Evolutionary conservation across 1,140 invertebrate genomes (phyloP).

Genomic region (Drosophila bifasciata): DNA sequence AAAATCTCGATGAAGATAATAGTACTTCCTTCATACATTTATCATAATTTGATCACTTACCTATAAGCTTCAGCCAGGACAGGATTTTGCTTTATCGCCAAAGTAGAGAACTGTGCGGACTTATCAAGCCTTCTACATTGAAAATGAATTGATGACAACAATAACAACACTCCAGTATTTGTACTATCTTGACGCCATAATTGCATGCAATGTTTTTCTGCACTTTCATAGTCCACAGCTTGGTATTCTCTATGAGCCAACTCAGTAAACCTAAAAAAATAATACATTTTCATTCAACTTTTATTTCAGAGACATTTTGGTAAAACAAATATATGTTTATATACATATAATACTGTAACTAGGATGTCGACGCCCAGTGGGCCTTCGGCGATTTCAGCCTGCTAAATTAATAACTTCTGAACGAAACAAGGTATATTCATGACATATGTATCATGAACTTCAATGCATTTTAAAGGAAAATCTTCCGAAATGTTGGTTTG

Average conservation of each 20-base stretch:
- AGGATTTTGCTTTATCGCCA: conserved; percentile 99
- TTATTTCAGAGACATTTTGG: too few species aligned
- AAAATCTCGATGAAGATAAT: too few species aligned
- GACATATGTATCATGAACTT: too few species aligned
- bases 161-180: conserved; percentile 97
- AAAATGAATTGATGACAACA: conserved; percentile 99
- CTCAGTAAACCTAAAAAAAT: conserved; percentile 90
- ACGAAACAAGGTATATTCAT: too few species aligned
- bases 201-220: conserved; percentile 99
- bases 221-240: conserved; percentile 98
- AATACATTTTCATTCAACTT: background rate
- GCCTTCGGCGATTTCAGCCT: too few species aligned
- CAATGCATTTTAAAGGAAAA: too few species aligned
- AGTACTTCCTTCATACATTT: too few species aligned
- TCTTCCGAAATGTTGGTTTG: too few species aligned
- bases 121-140: conserved; percentile 98
- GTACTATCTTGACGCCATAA: conserved; percentile 98
- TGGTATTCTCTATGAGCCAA: conserved; percentile 99
- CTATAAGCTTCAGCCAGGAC: conserved; percentile 98
- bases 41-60: conserved; percentile 80
- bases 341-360: too few species aligned
- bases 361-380: too few species aligned
- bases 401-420: too few species aligned
- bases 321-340: too few species aligned
- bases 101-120: conserved; percentile 96